A percentile compares a stretch with the other conserved stretches of the same genome.
These are phyloP conservation scores for Guaruba guarouba DNA, from an alignment of 2,113 vertebrate species.

Conservation along the genomic window DNA sequence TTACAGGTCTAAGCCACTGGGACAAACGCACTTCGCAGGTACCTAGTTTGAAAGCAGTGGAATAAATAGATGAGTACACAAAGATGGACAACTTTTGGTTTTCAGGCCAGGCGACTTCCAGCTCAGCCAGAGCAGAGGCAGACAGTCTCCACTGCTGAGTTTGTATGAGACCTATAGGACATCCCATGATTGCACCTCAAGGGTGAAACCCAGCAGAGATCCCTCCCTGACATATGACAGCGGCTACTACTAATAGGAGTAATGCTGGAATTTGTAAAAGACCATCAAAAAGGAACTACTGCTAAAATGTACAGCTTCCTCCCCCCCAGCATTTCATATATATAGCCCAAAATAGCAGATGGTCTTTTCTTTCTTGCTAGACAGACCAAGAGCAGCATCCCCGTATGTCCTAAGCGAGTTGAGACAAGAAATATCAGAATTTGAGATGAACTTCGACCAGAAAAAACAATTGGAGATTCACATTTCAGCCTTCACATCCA, in stretches of 20 bases:
- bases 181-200: not conserved
- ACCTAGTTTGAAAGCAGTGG: not conserved
- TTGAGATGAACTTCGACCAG: not conserved
- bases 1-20: not conserved
- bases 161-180: not conserved
- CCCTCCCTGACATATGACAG: not conserved
- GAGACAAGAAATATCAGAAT: not conserved
- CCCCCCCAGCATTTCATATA: not conserved
- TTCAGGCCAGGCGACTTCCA: not conserved
- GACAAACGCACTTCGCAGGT: not conserved
- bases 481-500: not conserved
- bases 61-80: not conserved
- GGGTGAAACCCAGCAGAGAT: not conserved
- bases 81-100: not conserved
- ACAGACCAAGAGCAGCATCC: not conserved
- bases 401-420: accelerated
- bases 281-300: not conserved
- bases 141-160: accelerated
- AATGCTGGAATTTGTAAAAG: not conserved
- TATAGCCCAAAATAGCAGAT: not conserved
- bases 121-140: not conserved
- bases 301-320: not conserved
- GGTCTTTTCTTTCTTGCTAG: not conserved
- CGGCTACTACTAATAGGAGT: accelerated
- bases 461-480: not conserved